Evolutionary conservation across 2,888 invertebrate species (phyloP), one percentile per base, ranked within the genome.

Genomic region (Microctonus hyperodae): DNA sequence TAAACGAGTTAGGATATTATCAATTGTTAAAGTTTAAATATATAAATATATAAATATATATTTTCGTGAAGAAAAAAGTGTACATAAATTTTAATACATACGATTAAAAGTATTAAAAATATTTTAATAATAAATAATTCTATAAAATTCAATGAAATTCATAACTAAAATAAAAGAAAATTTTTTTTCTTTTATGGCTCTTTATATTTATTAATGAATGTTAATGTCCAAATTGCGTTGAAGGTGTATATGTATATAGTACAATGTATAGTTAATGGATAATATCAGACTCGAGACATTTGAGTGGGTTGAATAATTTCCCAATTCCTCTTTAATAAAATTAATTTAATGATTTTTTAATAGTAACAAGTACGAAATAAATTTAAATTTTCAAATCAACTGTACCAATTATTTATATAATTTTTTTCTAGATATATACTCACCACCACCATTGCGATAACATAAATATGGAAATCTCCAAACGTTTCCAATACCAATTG

Each of bases 401-500:
- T n/a, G n/a, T n/a, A 37, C 37, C 37, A 37, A 37, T 13, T 13
- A 37, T n/a, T n/a, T 10, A n/a, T n/a, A n/a, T n/a, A n/a, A n/a
- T n/a, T n/a, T n/a, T n/a, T n/a, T n/a, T n/a, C n/a, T n/a, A n/a
- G n/a, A n/a, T n/a, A 69, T 57, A 57, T 11, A 56, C 86, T 85
- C 79, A 92, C 94, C 94, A 82, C 94, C 94, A 16, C 94, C 94
- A 83, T 93, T 94, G 78, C 92, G 89, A 82, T 94, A 94, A 79
- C 93, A 94, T 65, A 94, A 85, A 81, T 94, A 95, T 0, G 95
- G 95, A 84, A 95, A 95, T 71, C 94, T 87, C 93, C 93, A 93
- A 11, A 95, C 90, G 81, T 94, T 95, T 67, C 94, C 94, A 67
- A 94, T 90, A 56, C 94, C 94, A 61, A 95, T 92, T 5, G 93